phyloP scores from a whole-genome alignment of 2,797 vertebrate genomes.

The Lithobates pipiens region DNA sequence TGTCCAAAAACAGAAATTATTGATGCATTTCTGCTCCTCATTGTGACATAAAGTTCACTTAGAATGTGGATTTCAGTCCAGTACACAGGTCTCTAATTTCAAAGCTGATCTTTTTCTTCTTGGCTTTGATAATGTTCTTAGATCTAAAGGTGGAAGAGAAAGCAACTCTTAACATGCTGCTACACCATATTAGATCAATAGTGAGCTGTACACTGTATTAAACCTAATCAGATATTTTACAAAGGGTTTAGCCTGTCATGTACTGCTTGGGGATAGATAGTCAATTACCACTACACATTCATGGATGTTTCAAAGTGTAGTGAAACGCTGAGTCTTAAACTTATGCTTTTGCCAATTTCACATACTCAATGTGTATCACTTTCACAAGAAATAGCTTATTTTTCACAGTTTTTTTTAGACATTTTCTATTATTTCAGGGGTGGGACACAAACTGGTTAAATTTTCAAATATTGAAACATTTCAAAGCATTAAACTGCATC shows the following conservation, averaged over 20 bases:
- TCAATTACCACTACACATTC: not conserved
- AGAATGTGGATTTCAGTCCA: constrained; percentile 26
- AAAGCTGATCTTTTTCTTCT: constrained; percentile 54
- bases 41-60: constrained; percentile 44
- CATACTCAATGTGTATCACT: too few relatives aligned
- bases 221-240: constrained; percentile 36
- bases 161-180: constrained; percentile 21
- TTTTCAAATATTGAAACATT: too few relatives aligned
- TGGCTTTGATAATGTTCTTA: constrained; percentile 46
- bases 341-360: too few relatives aligned
- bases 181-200: constrained; percentile 35
- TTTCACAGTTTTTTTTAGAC: too few relatives aligned
- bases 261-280: not conserved
- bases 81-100: constrained; percentile 34
- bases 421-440: too few relatives aligned
- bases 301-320: not conserved
- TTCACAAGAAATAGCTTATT: too few relatives aligned
- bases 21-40: constrained; percentile 31
- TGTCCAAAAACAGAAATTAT: constrained; percentile 39
- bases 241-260: constrained; percentile 9
- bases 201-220: constrained; percentile 34
- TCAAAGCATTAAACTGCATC: too few relatives aligned
- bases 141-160: constrained; percentile 41
- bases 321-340: too few relatives aligned
- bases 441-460: too few relatives aligned